Evolutionary conservation across 1,140 invertebrate genomes (phyloP).

Genomic region (Temnothorax curvispinosus): DNA sequence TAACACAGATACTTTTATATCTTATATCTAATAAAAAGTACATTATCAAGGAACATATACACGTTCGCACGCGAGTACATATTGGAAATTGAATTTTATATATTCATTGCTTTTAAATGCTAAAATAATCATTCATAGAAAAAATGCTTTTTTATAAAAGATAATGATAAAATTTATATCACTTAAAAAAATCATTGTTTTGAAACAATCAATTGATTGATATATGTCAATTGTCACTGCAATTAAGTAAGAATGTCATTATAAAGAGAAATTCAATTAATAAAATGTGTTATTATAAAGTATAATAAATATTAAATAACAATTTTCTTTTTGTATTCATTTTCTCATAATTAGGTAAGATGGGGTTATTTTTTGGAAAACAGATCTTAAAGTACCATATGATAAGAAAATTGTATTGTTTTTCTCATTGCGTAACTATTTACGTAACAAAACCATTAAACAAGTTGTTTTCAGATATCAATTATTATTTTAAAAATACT

Average conservation of each 20-base stretch:
- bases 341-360: background rate
- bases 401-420: constrained; percentile 39
- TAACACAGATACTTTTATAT: constrained; percentile 40
- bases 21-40: constrained; percentile 37
- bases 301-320: constrained; percentile 37
- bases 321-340: background rate
- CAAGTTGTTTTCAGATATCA: background rate
- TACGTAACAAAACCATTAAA: constrained; percentile 54
- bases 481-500: background rate
- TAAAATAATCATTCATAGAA: background rate
- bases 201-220: background rate
- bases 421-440: constrained; percentile 49
- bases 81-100: constrained; percentile 3
- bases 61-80: constrained; percentile 6
- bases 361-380: background rate
- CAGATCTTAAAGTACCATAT: background rate
- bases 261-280: background rate
- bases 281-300: constrained; percentile 28
- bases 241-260: background rate
- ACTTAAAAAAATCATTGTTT: background rate
- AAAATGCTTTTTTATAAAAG: constrained; percentile 38
- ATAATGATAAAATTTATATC: constrained; percentile 20
- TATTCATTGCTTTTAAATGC: background rate
- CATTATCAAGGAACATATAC: background rate
- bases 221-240: background rate